Evolutionary conservation across 2,888 invertebrate species (phyloP).

Genomic region (Zaprionus bogoriensis): DNA sequence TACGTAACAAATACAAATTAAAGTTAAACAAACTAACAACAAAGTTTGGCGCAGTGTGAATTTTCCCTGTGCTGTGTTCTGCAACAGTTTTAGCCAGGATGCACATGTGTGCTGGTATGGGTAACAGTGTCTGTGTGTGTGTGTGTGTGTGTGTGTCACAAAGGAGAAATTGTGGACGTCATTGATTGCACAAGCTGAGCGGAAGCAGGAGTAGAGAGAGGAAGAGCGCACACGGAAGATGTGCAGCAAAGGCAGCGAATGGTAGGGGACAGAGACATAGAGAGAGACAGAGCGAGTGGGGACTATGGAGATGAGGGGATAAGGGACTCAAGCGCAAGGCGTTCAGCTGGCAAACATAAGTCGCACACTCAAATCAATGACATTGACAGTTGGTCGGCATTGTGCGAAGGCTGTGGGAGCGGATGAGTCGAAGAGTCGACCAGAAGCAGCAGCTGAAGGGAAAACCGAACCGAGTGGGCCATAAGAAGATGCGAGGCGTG

Average conservation of each 20-base stretch:
- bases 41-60: constrained; percentile 54
- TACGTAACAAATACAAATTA: constrained; percentile 60
- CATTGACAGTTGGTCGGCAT: constrained; percentile 62
- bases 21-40: constrained; percentile 69
- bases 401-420: constrained; percentile 17
- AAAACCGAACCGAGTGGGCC: no score
- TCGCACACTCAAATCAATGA: constrained; percentile 74
- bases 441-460: no score
- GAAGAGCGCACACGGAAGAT: constrained; percentile 28
- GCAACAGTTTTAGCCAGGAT: constrained; percentile 43
- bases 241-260: constrained; percentile 21
- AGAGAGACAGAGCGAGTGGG: not conserved
- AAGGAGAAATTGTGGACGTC: constrained; percentile 29
- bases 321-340: constrained; percentile 46
- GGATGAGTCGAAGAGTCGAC: not conserved
- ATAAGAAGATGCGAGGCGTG: no score
- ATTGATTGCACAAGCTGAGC: constrained; percentile 60
- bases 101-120: constrained; percentile 1
- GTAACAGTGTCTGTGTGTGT: not conserved
- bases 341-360: constrained; percentile 76
- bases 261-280: not conserved
- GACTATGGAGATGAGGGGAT: not conserved
- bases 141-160: constrained; percentile 19
- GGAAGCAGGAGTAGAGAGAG: constrained; percentile 5
- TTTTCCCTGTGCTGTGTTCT: constrained; percentile 38